phyloP scores from a whole-genome alignment of 2,797 vertebrate genomes.

The Melanotaenia trifasciata region DNA sequence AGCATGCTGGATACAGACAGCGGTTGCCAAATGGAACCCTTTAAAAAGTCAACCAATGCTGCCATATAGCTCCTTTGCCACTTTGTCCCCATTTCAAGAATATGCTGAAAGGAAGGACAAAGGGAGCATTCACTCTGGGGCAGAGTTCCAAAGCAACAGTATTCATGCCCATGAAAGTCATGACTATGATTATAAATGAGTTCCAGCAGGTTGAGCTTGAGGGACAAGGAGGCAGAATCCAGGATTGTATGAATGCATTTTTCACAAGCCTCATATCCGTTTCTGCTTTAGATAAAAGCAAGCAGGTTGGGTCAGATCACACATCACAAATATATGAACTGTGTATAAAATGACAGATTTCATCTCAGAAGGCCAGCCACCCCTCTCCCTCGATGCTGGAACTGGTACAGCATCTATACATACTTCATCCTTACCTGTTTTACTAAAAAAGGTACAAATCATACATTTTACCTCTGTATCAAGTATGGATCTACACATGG shows the following conservation, averaged over 20 bases:
- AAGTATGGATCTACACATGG: neutral
- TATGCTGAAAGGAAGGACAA: slow-evolving; percentile 52
- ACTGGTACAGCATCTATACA: neutral
- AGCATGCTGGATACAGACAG: slow-evolving; percentile 55
- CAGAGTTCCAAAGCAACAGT: slow-evolving; percentile 38
- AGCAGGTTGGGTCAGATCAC: slow-evolving; percentile 48
- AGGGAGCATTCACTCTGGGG: slow-evolving; percentile 38
- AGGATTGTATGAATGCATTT: slow-evolving; percentile 54
- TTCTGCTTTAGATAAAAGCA: slow-evolving; percentile 54
- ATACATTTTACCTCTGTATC: slow-evolving; percentile 7
- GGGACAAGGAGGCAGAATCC: slow-evolving; percentile 56
- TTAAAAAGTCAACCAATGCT: slow-evolving; percentile 68
- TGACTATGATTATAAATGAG: slow-evolving; percentile 69
- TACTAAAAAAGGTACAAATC: neutral
- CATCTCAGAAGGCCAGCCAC: slow-evolving; percentile 29
- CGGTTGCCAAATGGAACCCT: slow-evolving; percentile 67
- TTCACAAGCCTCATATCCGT: slow-evolving; percentile 55
- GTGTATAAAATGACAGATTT: slow-evolving; percentile 42
- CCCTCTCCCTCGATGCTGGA: neutral
- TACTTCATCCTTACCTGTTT: neutral
- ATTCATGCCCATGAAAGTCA: slow-evolving; percentile 67
- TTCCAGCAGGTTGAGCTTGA: slow-evolving; percentile 41
- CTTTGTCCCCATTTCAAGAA: slow-evolving; percentile 64
- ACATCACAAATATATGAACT: slow-evolving; percentile 60
- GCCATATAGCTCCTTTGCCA: slow-evolving; percentile 58